These are phyloP conservation scores for Uloborus diversus DNA, from an alignment of 1,140 invertebrate genomes.

Conservation along the genomic window DNA sequence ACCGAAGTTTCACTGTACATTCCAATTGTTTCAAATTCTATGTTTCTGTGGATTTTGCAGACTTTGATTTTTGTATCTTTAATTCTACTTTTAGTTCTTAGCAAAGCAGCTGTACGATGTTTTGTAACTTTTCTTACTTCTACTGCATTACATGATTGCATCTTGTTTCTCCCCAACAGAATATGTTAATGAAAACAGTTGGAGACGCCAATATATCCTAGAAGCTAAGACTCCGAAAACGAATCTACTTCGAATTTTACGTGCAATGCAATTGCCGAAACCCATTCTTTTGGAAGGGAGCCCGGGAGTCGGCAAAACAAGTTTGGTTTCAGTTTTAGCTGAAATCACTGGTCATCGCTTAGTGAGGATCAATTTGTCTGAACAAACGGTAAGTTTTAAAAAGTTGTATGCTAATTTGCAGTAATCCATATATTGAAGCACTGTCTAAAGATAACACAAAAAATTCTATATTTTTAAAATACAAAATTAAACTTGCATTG, in stretches of 20 bases:
- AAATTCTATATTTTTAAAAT: neutral
- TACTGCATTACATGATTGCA: too few relatives aligned
- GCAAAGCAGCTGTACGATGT: too few relatives aligned
- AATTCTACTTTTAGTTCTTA: too few relatives aligned
- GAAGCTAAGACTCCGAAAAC: slow-evolving; percentile 82
- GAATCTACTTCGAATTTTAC: slow-evolving; percentile 85
- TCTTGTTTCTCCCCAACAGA: too few relatives aligned
- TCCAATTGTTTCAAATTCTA: too few relatives aligned
- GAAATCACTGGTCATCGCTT: slow-evolving; percentile 81
- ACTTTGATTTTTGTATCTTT: too few relatives aligned
- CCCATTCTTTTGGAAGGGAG: slow-evolving; percentile 96
- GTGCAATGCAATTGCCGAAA: slow-evolving; percentile 86
- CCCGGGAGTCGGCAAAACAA: slow-evolving; percentile 98
- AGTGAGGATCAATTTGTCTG: slow-evolving; percentile 95
- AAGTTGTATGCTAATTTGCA: too few relatives aligned
- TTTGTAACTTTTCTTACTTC: too few relatives aligned
- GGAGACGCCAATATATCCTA: slow-evolving; percentile 72
- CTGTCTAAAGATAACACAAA: neutral
- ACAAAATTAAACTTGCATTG: neutral
- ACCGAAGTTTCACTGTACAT: too few relatives aligned
- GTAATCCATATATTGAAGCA: neutral
- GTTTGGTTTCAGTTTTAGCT: slow-evolving; percentile 90
- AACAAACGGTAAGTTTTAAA: slow-evolving; percentile 82
- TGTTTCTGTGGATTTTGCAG: too few relatives aligned
- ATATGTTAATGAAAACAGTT: too few relatives aligned